Evolutionary conservation across 1,140 invertebrate species (phyloP).

Genomic region (Drosophila miranda): DNA sequence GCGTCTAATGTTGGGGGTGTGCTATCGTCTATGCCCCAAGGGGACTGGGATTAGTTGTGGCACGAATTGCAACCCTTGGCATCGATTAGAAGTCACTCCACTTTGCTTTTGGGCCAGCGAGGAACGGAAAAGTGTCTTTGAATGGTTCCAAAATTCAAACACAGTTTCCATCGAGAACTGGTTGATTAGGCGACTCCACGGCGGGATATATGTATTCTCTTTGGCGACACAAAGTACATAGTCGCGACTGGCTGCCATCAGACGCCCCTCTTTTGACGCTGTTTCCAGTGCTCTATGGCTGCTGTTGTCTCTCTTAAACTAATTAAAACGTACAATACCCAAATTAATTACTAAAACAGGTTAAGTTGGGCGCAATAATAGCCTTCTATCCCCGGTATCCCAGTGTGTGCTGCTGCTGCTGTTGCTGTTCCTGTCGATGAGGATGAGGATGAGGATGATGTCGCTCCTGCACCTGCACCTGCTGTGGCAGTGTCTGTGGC

Average conservation of each 20-base stretch:
- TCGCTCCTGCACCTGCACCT: slow-evolving; percentile 46
- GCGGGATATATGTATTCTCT: too few relatives aligned
- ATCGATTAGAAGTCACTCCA: slow-evolving; percentile 5
- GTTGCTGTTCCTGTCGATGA: slow-evolving; percentile 3
- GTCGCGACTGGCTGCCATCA: slow-evolving; percentile 16
- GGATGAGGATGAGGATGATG: slow-evolving; percentile 11
- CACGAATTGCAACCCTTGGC: slow-evolving; percentile 8
- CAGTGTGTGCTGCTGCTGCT: slow-evolving; percentile 29
- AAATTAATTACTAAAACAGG: slow-evolving; percentile 80
- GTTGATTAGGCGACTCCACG: too few relatives aligned
- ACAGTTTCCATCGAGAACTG: neutral
- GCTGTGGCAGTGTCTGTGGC: slow-evolving; percentile 8
- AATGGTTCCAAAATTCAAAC: too few relatives aligned
- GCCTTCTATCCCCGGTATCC: slow-evolving; percentile 50
- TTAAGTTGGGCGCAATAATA: slow-evolving; percentile 78
- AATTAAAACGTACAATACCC: slow-evolving; percentile 78
- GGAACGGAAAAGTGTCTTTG: too few relatives aligned
- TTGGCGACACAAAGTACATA: too few relatives aligned
- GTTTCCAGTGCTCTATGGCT: neutral
- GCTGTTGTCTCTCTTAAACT: slow-evolving; percentile 46
- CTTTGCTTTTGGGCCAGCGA: too few relatives aligned
- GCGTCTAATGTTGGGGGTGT: slow-evolving; percentile 37
- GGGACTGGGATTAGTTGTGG: neutral
- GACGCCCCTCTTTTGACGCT: slow-evolving; percentile 1
- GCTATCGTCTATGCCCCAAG: slow-evolving; percentile 1